These are phyloP conservation scores for Notiomystis cincta DNA, from an alignment of 2,113 vertebrate genomes.

Conservation along the genomic window DNA sequence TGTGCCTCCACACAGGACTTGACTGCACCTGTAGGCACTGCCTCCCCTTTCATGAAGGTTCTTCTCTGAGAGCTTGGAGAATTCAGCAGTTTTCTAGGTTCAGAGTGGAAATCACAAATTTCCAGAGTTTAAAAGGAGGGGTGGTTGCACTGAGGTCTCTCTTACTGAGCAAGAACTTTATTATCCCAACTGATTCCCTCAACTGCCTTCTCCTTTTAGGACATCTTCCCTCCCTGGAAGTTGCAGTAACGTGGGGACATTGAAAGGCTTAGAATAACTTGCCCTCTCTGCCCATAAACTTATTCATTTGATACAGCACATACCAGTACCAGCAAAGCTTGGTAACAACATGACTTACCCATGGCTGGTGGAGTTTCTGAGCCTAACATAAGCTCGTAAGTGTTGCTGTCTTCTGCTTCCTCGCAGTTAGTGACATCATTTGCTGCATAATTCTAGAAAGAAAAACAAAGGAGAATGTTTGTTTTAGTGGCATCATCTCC, in stretches of 20 bases:
- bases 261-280: background rate
- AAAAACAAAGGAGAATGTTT: background rate
- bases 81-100: background rate
- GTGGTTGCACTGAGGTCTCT: background rate
- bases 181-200: background rate
- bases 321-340: background rate
- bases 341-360: constrained; percentile 47
- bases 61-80: background rate
- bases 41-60: background rate
- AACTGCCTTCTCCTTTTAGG: background rate
- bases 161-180: background rate
- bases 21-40: background rate
- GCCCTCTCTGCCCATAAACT: background rate
- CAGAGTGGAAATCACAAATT: background rate
- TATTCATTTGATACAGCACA: background rate
- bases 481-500: background rate
- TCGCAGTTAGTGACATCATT: background rate
- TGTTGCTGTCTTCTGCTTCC: background rate
- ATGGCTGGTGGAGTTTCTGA: background rate
- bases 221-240: background rate
- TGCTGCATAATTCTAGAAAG: constrained; percentile 40
- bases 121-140: background rate
- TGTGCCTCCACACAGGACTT: background rate
- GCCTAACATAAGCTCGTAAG: background rate
- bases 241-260: background rate